Evolutionary conservation across 53 echinoderm and acorn worm genomes (phyloP), one percentile per base, ranked within the genome.

Genomic region (Luidia sarsii): DNA sequence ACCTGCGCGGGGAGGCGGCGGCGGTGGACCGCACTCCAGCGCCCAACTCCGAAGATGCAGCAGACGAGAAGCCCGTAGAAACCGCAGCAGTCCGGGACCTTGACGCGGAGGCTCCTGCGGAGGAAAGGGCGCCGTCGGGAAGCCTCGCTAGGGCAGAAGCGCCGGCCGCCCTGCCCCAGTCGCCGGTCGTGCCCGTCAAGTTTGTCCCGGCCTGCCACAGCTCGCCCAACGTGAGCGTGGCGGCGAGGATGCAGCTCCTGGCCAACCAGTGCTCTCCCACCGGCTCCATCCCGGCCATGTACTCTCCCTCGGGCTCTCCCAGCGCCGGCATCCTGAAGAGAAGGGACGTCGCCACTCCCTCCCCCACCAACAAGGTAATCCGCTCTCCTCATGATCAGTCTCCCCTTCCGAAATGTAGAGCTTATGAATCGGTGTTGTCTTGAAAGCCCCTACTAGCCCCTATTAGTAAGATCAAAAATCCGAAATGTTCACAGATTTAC

Each of bases 271-370:
- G 10, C 7, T 82, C 82, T 18, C 82, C 82, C 13, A 46, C 77
- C 3, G 61, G 77, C 10, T 77, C 61, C 48, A 91, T 93, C 39
- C 89, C 87, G 1, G 38, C 62, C 38, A 80, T 94, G 49, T 94
- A 89, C 68, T 97, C 99, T 18, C 99, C 99, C 3, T 73, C 73
- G 30, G 93, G 80, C 0, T 97, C 99, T n/a, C 99, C 99, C 2
- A 94, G 91, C 51, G 68, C 64, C 14, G 99, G 99, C 9, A 97
- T 97, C 43, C 71, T 97, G 35, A 97, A 97, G 85, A 71, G 85
- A 34, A 72, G 79, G 23, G 57, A 68, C 15, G 56, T 80, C 33
- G 79, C 79, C 19, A 93, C 96, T 6, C 93, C 93, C 6, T 96
- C 96, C 22, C 99, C 99, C 18, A 87, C 83, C 21, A 94, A 80